Evolutionary conservation across 2,113 vertebrate species (phyloP).

Genomic region (pig (Sus scrofa)): T2T-Sscrofa CM000813.6:160029001-160029500

Average conservation of each 20-base stretch:
- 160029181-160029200: not conserved
- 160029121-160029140: rapidly evolving
- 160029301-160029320: slow-evolving; percentile 98
- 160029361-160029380: not conserved
- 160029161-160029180: not conserved
- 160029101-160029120: not conserved
- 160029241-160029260: slow-evolving; percentile 97
- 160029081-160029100: not conserved
- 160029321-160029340: slow-evolving; percentile 82
- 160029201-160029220: slow-evolving; percentile 96
- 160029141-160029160: not conserved
- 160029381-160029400: not conserved
- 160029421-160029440: not conserved
- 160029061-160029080: not conserved
- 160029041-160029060: not conserved
- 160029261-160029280: slow-evolving; percentile 97
- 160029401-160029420: not conserved
- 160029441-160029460: not conserved
- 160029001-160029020: not conserved
- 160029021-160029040: not conserved
- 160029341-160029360: not conserved
- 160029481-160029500: not conserved
- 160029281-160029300: slow-evolving; percentile 98
- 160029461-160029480: not conserved
- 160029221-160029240: slow-evolving; percentile 99